phyloP scores from a whole-genome alignment of 2,797 vertebrate species.

The Poeciliopsis infans region DNA sequence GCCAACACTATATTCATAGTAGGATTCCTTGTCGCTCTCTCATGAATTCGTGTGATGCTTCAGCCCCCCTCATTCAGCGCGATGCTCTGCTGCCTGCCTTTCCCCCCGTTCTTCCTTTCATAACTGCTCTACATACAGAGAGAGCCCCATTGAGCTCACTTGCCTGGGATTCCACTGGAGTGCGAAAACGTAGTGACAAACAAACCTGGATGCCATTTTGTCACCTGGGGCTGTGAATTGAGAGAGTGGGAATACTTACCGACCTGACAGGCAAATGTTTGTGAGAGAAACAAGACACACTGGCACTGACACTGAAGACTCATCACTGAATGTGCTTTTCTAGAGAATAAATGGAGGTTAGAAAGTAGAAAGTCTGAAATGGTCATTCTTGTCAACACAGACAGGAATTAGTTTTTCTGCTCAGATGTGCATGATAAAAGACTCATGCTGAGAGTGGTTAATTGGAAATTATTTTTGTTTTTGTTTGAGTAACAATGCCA shows the following conservation, averaged over 20 bases:
- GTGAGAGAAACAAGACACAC: slow-evolving; percentile 21
- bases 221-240: slow-evolving; percentile 53
- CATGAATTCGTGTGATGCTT: slow-evolving; percentile 63
- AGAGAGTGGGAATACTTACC: slow-evolving; percentile 54
- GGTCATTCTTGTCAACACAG: slow-evolving; percentile 14
- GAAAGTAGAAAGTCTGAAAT: slow-evolving; percentile 28
- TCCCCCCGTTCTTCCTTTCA: slow-evolving; percentile 57
- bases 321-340: slow-evolving; percentile 10
- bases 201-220: slow-evolving; percentile 65
- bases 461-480: slow-evolving; percentile 41
- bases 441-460: slow-evolving; percentile 35
- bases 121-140: slow-evolving; percentile 74
- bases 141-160: slow-evolving; percentile 42
- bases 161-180: slow-evolving; percentile 55
- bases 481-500: slow-evolving; percentile 42
- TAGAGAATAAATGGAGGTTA: not conserved
- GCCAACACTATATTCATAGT: slow-evolving; percentile 58
- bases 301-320: slow-evolving; percentile 4
- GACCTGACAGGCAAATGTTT: slow-evolving; percentile 54
- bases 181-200: slow-evolving; percentile 65
- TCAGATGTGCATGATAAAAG: slow-evolving; percentile 26
- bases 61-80: slow-evolving; percentile 55
- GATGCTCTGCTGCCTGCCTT: slow-evolving; percentile 20
- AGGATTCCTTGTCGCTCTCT: slow-evolving; percentile 54
- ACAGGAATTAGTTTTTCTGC: slow-evolving; percentile 20